Evolutionary conservation across 1,140 invertebrate species (phyloP), one percentile per base, ranked within the genome.

Genomic region (Venustaconcha ellipsiformis): DNA sequence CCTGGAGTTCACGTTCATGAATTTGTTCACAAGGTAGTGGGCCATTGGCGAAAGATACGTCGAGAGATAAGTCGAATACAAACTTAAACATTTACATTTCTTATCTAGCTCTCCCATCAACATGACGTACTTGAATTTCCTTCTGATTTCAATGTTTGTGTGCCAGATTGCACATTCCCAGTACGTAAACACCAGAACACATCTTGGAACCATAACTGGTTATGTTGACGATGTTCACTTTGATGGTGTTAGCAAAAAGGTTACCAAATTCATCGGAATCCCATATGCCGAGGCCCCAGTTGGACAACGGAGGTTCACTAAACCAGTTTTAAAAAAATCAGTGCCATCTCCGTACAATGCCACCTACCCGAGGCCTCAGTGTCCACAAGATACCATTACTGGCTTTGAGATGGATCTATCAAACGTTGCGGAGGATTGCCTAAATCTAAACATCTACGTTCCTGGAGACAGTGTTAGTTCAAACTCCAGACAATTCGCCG

Each of bases 261-360:
- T 97, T 48, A 95, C 97, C 86, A 94, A 94, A 0, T 98, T 95
- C 94, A 92, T 95, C 77, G 95, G 95, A n/a, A 96, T 97, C 73
- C 96, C 96, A 13, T 97, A 95, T 88, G 96, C 96, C 66, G 94
- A 97, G 89, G 96, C 97, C 87, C 96, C 96, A 2, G 74, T 96
- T 55, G 96, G 96, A 86, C 93, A 94, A 70, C 90, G 96, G 63
- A 92, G 96, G 78, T 98, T 97, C 90, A 92, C 94, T 69, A 95
- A 96, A 89, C 96, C 96, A 13, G 91, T 94, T 76, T 95, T 95
- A 11, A 66, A 70, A n/a, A 74, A 20, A 17, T 57, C 91, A 67
- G 97, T 96, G 96, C 93, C 94, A 23, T 92, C 94, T 55, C 92
- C 94, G 84, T 82, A 89, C n/a, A 89, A 84, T 80, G 86, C 86